Percentiles rank a stretch among this genome's conserved stretches.
Evolutionary conservation across 2,888 invertebrate species (phyloP).

Genomic region (Tenodera sinensis): DNA sequence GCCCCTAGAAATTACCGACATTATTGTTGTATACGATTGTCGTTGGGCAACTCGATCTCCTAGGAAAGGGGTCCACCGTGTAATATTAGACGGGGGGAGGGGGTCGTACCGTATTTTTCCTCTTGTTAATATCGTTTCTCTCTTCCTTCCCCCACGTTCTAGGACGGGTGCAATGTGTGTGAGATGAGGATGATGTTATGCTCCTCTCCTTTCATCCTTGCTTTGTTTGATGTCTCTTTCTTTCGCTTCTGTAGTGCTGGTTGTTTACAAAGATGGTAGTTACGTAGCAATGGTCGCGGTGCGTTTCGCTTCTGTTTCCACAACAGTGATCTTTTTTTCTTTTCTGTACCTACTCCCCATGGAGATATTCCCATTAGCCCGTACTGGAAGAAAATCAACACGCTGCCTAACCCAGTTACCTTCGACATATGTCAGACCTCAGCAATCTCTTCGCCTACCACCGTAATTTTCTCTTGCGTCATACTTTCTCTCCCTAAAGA

Average conservation of each 20-base stretch:
- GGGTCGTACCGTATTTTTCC: background rate
- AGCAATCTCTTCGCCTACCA: background rate
- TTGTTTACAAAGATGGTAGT: background rate
- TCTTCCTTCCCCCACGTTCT: background rate
- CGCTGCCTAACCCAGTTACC: background rate
- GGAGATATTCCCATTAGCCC: too few relatives aligned
- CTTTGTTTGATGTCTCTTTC: background rate
- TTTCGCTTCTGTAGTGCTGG: background rate
- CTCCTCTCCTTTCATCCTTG: background rate
- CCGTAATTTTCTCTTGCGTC: too few relatives aligned
- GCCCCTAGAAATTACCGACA: background rate
- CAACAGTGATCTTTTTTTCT: background rate
- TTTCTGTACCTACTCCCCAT: background rate
- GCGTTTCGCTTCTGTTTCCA: background rate
- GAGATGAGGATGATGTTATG: background rate
- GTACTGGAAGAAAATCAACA: background rate
- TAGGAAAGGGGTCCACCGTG: background rate
- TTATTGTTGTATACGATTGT: background rate
- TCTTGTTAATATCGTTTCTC: background rate
- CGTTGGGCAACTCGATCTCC: background rate
- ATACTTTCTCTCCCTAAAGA: too few relatives aligned
- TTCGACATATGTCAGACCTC: background rate
- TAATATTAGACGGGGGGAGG: background rate
- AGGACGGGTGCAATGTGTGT: background rate
- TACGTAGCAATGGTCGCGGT: background rate